Evolutionary conservation across 1,140 invertebrate species (phyloP).

Genomic region (Cryptotermes secundus): DNA sequence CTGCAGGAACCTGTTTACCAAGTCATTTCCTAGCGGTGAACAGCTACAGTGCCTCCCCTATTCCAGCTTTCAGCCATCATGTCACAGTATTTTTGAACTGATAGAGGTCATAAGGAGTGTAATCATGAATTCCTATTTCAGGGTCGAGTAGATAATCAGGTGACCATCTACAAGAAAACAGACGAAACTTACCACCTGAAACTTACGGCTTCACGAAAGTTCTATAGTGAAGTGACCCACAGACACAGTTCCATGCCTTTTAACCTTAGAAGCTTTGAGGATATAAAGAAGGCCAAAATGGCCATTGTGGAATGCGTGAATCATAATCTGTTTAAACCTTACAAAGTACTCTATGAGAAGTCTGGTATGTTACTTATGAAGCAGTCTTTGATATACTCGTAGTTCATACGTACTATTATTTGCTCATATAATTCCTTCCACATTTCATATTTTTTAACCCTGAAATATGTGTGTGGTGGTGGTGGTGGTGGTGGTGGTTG

Average conservation of each 20-base stretch:
- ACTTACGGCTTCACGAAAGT: constrained; percentile 92
- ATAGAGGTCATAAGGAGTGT: no score
- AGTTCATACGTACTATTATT: no score
- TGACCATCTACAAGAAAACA: constrained; percentile 98
- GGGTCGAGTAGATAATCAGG: constrained; percentile 88
- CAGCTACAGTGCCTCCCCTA: no score
- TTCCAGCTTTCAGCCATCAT: no score
- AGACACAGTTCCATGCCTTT: constrained; percentile 95
- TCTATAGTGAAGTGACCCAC: constrained; percentile 91
- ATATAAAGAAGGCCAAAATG: constrained; percentile 96
- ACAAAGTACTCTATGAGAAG: constrained; percentile 79
- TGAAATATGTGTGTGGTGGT: no score
- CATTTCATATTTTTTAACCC: no score
- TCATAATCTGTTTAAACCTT: constrained; percentile 96
- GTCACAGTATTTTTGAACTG: no score
- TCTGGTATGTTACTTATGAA: constrained; percentile 36
- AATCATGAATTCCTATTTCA: constrained; percentile 47
- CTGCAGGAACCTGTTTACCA: no score
- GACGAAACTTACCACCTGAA: constrained; percentile 97
- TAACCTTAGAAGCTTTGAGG: constrained; percentile 87
- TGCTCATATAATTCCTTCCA: no score
- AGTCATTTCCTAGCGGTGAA: no score
- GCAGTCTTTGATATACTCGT: no score
- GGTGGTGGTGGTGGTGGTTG: no score
- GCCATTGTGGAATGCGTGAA: constrained; percentile 97